Evolutionary conservation across 2,113 vertebrate genomes (phyloP), one percentile per base, ranked within the genome.

Genomic region (Euleptes europaea): DNA sequence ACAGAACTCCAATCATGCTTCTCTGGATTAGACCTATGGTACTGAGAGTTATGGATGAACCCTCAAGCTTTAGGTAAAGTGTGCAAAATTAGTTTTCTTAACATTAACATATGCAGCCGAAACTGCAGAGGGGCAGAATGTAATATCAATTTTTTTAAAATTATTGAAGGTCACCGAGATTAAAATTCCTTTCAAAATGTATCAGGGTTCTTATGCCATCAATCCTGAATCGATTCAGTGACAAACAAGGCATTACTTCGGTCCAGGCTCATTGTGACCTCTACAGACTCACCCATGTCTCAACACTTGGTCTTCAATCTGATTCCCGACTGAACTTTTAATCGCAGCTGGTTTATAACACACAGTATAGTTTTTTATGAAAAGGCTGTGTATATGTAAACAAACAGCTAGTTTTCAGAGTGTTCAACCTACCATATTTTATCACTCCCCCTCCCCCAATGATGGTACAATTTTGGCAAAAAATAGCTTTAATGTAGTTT

Each of bases 401-500:
- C 33, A 13, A 38, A 67, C 60, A 84, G 72, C 82, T 83, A 69
- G 31, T 71, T 83, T 80, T 82, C 49, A 88, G 81, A 88, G 54
- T 66, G 88, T 21, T 76, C 80, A 91, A 33, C 75, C 83, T 71
- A 49, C 40, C 54, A 79, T 19, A 81, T 80, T 88, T 89, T 65
- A 75, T 73, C 1, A 40, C 78, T 83, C 85, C 89, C 85, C 85
- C 80, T 88, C 92, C 90, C 66, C n/a, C 13, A 86, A 65, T 0
- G 1, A 87, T 87, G 42, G 54, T 85, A 76, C 78, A 89, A 40
- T 87, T 51, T 84, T 77, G 86, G 78, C 44, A 88, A 78, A 57
- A 19, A 78, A 84, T 38, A 63, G 14, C 38, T 71, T 40, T 54
- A 80, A 85, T 38, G 38, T 60, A 63, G 57, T 71, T 69, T 42